phyloP scores from a whole-genome alignment of 2,888 invertebrate genomes.

The Ormia ochracea region DNA sequence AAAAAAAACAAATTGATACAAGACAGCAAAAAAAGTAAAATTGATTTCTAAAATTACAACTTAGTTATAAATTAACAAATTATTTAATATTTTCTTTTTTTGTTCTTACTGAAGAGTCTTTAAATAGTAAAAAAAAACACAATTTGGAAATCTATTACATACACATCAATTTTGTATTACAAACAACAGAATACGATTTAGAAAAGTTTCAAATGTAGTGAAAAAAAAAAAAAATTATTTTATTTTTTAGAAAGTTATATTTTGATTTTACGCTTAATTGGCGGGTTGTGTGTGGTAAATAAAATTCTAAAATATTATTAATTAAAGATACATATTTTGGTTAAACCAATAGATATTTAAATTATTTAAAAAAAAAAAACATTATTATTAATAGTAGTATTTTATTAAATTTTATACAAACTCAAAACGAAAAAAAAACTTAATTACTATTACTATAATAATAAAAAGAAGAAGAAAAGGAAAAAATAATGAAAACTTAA shows the following conservation, averaged over 20 bases:
- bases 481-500: slow-evolving; percentile 52
- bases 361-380: slow-evolving; percentile 45
- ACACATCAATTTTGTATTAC: background rate
- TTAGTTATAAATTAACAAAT: slow-evolving; percentile 37
- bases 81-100: background rate
- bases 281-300: slow-evolving; percentile 61
- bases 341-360: slow-evolving; percentile 60
- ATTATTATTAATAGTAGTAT: slow-evolving; percentile 58
- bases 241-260: slow-evolving; percentile 45
- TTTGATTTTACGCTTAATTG: slow-evolving; percentile 62
- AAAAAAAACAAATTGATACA: background rate
- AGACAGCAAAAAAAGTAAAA: background rate
- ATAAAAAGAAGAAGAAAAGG: slow-evolving; percentile 17
- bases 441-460: slow-evolving; percentile 24
- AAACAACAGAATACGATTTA: background rate
- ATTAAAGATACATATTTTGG: slow-evolving; percentile 52
- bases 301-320: slow-evolving; percentile 54
- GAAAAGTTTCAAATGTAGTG: background rate
- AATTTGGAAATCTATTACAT: background rate
- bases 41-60: slow-evolving; percentile 32
- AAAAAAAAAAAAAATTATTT: background rate
- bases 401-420: slow-evolving; percentile 59
- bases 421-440: slow-evolving; percentile 39
- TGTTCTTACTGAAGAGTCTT: background rate
- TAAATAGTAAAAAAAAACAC: too few relatives aligned